Percentiles rank a stretch among this genome's conserved stretches.
Evolutionary conservation across 2,113 vertebrate genomes (phyloP).

Genomic region (Leucopsar rothschildi): DNA sequence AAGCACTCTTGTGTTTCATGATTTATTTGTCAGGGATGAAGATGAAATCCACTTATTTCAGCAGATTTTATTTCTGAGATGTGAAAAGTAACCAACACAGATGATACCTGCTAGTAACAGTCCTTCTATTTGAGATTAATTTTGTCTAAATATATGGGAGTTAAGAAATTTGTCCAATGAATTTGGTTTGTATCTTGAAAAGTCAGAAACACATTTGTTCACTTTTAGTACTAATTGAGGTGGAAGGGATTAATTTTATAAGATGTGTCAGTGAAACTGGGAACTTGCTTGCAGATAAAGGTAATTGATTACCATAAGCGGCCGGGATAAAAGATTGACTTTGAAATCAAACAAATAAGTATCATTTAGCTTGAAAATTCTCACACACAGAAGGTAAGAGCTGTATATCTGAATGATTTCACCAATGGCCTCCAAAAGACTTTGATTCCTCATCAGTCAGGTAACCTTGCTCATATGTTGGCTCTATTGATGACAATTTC

Average conservation of each 20-base stretch:
- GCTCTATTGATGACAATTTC: not conserved
- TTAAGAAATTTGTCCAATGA: not conserved
- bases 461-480: not conserved
- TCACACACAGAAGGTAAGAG: not conserved
- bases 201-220: not conserved
- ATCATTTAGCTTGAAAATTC: not conserved
- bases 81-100: not conserved
- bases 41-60: not conserved
- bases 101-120: not conserved
- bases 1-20: not conserved
- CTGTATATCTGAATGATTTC: not conserved
- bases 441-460: not conserved
- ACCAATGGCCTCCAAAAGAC: not conserved
- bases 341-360: not conserved
- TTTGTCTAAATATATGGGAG: not conserved
- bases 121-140: not conserved
- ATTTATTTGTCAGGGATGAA: not conserved
- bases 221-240: not conserved
- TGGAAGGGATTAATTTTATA: not conserved
- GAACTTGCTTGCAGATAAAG: not conserved
- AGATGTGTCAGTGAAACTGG: not conserved
- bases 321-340: not conserved
- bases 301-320: not conserved
- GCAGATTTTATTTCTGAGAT: not conserved
- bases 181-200: not conserved